These are phyloP conservation scores for Nasua narica DNA, from an alignment of 2,797 vertebrate genomes.

Conservation along the genomic window DNA sequence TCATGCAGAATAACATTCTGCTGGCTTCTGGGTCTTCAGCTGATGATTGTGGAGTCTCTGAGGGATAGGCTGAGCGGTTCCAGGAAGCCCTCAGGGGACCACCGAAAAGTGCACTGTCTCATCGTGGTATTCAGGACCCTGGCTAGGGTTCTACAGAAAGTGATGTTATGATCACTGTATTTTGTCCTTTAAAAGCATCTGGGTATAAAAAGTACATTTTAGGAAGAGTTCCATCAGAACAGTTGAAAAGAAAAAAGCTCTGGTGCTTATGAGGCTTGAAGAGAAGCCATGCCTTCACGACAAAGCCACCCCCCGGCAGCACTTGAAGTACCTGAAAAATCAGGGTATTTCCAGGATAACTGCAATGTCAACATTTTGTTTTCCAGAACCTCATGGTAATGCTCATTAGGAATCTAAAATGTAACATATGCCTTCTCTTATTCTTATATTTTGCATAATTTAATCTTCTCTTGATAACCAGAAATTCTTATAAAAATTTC, in stretches of 20 bases:
- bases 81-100: neutral
- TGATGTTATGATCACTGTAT: neutral
- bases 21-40: neutral
- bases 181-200: neutral
- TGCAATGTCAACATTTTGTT: neutral
- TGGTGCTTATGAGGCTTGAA: neutral
- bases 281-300: neutral
- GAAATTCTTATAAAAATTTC: neutral
- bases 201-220: neutral
- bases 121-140: neutral
- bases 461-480: conserved; percentile 12
- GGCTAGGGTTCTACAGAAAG: neutral
- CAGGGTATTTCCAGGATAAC: neutral
- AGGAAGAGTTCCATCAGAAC: neutral
- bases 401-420: neutral
- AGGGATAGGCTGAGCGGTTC: neutral
- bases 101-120: neutral
- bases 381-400: neutral
- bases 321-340: neutral
- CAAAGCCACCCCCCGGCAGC: neutral
- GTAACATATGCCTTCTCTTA: neutral
- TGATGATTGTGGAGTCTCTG: neutral
- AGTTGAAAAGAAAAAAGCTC: neutral
- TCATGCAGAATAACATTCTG: neutral
- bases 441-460: neutral